Base-by-base conservation (phyloP, 2,797 vertebrate genomes). In the Austrolebias charrua region DNA sequence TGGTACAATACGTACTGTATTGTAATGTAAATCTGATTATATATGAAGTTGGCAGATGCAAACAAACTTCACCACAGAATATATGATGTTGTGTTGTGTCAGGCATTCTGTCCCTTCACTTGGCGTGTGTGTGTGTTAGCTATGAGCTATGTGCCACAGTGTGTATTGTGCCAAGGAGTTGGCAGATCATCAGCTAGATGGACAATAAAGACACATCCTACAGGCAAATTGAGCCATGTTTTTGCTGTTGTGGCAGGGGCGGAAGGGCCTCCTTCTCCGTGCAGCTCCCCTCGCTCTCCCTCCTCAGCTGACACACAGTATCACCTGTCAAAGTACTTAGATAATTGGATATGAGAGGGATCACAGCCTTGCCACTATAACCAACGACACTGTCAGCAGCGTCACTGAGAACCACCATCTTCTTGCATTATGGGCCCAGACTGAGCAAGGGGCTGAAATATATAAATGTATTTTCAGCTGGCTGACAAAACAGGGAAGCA, bases 261-360 rank as follows among this genome's bases (percentile, higher is more conserved):
- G 82, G 69, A 64, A 79, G 84, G 83, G 79, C 81, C 78, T 83
- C 76, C 57, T 67, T 78, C 82, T 82, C 51, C 69, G 14, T 80
- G 82, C 81, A 79, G 80, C 78, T 75, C 76, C 79, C 80, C 75
- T 80, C 15, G 68, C 76, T 72, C 78, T 78, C 73, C 82, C 63
- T 78, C 87, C 91, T 92, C 95, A 98, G 94, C 94, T 98, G 97
- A 95, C 95, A 93, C 89, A 89, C 85, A 88, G 89, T 94, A 91
- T 97, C 96, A 96, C 93, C 92, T 96, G 94, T 96, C 95, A 95
- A 78, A 82, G 78, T 86, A 91, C 92, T 91, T 82, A 91, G 92
- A 93, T 93, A 92, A 94, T 84, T 91, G 89, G 90, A 92, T 79
- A 92, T 91, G 85, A 89, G 89, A 85, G 71, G 81, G 87, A 86